Evolutionary conservation across 2,888 invertebrate species (phyloP).

Genomic region (Protophormia terraenovae): DNA sequence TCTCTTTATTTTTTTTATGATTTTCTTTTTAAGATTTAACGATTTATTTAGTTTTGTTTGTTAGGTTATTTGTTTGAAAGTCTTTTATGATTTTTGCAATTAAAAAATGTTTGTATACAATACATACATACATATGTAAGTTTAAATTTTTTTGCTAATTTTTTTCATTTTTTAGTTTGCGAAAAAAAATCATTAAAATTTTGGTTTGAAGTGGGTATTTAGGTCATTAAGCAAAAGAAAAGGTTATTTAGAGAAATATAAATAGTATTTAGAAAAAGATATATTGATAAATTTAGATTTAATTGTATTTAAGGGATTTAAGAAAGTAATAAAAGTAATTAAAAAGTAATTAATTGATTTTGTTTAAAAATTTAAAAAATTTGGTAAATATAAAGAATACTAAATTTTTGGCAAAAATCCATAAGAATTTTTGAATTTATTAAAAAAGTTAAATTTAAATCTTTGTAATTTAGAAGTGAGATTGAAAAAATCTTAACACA

Average conservation of each 20-base stretch:
- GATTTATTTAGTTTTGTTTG: not conserved
- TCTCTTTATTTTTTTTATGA: not conserved
- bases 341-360: too few species aligned
- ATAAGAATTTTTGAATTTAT: too few species aligned
- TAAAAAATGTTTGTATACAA: not conserved
- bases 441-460: too few species aligned
- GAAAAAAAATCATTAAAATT: not conserved
- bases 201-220: not conserved
- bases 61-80: not conserved
- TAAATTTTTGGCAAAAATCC: too few species aligned
- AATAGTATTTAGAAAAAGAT: not conserved
- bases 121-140: not conserved
- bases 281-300: not conserved
- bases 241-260: not conserved
- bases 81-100: slow-evolving; percentile 29
- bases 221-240: not conserved
- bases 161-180: not conserved
- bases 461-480: too few species aligned
- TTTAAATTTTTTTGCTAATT: not conserved
- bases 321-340: too few species aligned
- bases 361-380: too few species aligned
- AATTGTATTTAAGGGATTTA: too few species aligned
- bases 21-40: slow-evolving; percentile 1
- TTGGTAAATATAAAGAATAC: too few species aligned
- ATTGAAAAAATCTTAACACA: too few species aligned